Base-by-base conservation (phyloP, 2,797 vertebrate species). In the Siniperca undulata region DNA sequence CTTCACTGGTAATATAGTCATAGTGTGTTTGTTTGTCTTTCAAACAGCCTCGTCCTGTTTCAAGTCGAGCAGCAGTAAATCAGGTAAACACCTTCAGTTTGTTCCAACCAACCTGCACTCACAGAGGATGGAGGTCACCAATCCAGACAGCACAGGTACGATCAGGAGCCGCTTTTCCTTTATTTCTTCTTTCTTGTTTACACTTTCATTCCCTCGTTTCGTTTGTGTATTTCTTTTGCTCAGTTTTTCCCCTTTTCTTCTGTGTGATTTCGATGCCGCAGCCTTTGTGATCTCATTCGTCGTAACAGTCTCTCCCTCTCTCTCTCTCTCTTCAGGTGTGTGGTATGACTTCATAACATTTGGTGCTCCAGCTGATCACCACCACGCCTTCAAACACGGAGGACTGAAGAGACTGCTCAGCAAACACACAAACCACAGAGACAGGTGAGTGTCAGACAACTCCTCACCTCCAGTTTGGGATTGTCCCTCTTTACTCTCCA, bases 101-200 rank as follows among this genome's bases (percentile, higher is more conserved):
- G 96, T 99, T 85, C 97, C 98, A 1, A 93, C 98, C 90, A 99
- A 99, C 94, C 96, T 99, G 48, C 98, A 99, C 93, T 86, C 97
- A 1, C 98, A 99, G 91, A 96, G 97, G 93, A 99, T 99, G 97
- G 95, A 96, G 0, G 97, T 98, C 77, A 96, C 95, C 42, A 92
- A 93, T 78, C 96, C 97, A 27, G 92, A 91, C 62, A 84, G 94
- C 88, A 91, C 97, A 96, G 97, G 97, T 99, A 92, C 60, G 2
- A 0, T 42, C 34, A 20, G 46, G 16, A 48, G 46, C 46, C 5
- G 5, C 46, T 48, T 61, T 44, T 34, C 10, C 50, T 24, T 55
- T 12, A 1, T 5, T 24, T 55, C 0, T 22, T 27, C 36, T 4
- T 9, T 46, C 3, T 58, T 5, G 1, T 2, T 40, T 7, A 5